These are phyloP conservation scores for Rafetus swinhoei DNA, from an alignment of 2,113 vertebrate genomes.

Conservation along the genomic window DNA sequence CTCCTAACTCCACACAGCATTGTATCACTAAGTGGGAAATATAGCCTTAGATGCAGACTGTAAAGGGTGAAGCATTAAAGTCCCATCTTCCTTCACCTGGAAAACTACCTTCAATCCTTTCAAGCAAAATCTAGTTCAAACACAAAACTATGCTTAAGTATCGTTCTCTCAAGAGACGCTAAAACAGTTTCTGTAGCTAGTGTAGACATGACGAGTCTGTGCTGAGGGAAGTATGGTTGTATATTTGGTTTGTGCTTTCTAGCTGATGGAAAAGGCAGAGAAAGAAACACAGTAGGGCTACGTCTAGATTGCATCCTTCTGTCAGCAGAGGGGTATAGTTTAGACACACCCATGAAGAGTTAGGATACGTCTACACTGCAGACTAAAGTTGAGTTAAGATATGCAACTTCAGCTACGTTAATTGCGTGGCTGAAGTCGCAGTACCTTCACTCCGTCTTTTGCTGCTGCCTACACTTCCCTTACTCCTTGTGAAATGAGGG, in stretches of 20 bases:
- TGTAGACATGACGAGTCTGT: background rate
- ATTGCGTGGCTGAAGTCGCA: no score
- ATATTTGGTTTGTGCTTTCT: background rate
- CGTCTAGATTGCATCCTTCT: no score
- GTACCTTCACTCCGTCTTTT: no score
- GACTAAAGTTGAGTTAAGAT: no score
- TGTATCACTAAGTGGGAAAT: background rate
- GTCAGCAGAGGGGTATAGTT: no score
- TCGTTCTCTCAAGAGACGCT: background rate
- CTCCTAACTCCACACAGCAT: background rate
- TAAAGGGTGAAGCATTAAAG: background rate
- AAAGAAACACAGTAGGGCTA: background rate
- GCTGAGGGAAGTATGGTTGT: background rate
- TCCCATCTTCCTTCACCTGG: background rate
- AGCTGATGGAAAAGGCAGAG: background rate
- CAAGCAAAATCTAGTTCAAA: background rate
- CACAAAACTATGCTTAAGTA: background rate
- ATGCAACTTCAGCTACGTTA: no score
- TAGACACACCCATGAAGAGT: no score
- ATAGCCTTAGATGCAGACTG: background rate
- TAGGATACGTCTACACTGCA: no score
- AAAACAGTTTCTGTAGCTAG: slow-evolving; percentile 6
- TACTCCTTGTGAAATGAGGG: no score
- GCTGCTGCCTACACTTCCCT: no score
- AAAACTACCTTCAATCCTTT: background rate